Conservation (phyloP, 2,888 invertebrate genomes). For the Dermolepida albohirtum region DNA sequence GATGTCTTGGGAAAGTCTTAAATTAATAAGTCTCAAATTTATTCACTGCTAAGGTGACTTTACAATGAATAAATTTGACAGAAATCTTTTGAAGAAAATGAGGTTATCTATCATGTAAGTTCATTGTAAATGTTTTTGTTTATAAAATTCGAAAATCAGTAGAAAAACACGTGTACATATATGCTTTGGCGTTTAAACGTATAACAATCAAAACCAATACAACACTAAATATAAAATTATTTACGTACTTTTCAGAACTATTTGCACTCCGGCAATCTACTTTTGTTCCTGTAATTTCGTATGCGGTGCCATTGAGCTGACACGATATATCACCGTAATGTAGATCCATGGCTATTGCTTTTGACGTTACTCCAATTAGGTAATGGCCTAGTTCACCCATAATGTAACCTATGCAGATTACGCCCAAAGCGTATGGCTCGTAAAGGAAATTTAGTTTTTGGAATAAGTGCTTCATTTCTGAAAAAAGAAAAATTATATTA, state of each 20-base stretch:
- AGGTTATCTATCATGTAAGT: too few species aligned
- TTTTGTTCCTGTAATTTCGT: conserved; percentile 67
- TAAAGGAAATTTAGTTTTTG: conserved; percentile 77
- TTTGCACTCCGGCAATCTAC: conserved; percentile 70
- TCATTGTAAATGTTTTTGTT: too few species aligned
- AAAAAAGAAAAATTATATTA: conserved; percentile 3
- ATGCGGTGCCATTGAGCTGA: conserved; percentile 77
- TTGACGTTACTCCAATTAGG: conserved; percentile 88
- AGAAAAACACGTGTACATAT: too few species aligned
- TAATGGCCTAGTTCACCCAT: conserved; percentile 90
- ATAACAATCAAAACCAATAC: neutral
- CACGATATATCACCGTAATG: conserved; percentile 90
- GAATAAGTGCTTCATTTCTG: conserved; percentile 61
- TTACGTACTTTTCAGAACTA: conserved; percentile 68
- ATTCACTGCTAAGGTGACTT: too few species aligned
- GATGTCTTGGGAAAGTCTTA: too few species aligned
- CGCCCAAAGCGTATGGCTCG: conserved; percentile 81
- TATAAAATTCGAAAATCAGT: too few species aligned
- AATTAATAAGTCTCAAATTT: too few species aligned
- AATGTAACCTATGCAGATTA: conserved; percentile 86
- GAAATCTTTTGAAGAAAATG: too few species aligned
- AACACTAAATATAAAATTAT: neutral
- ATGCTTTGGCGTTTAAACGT: too few species aligned
- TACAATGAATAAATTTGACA: too few species aligned
- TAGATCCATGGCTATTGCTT: conserved; percentile 85